Conservation (phyloP, 2,113 vertebrate genomes). For the Channa maculata region DNA sequence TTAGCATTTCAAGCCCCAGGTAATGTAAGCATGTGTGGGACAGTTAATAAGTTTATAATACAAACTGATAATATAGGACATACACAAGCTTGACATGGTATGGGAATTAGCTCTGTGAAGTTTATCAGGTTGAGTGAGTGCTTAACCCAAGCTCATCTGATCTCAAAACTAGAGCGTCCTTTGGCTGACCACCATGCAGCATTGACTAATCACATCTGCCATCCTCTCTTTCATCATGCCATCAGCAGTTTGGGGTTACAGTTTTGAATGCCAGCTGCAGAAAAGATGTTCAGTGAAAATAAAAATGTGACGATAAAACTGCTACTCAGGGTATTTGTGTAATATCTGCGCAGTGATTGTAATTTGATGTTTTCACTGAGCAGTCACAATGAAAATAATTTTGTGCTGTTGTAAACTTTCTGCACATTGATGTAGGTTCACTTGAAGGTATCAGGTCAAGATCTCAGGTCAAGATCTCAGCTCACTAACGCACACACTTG, state of each 20-base stretch:
- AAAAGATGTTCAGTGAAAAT: not conserved
- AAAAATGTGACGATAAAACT: not conserved
- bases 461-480: slow-evolving; percentile 4
- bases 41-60: slow-evolving; percentile 10
- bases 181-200: slow-evolving; percentile 34
- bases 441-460: slow-evolving; percentile 6
- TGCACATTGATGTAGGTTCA: slow-evolving; percentile 36
- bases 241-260: slow-evolving; percentile 5
- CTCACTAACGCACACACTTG: not conserved
- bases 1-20: not conserved
- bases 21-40: not conserved
- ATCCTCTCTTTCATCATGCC: not conserved
- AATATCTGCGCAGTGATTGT: not conserved
- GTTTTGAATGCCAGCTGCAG: slow-evolving; percentile 12
- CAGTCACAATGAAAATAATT: not conserved
- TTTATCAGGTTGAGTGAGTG: slow-evolving; percentile 30
- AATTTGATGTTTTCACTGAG: not conserved
- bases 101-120: not conserved
- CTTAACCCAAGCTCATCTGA: slow-evolving; percentile 12
- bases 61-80: not conserved
- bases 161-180: slow-evolving; percentile 28
- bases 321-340: not conserved
- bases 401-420: not conserved
- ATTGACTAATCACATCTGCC: slow-evolving; percentile 57
- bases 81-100: not conserved